These are phyloP conservation scores for Myripristis murdjan DNA, from an alignment of 2,797 vertebrate species.

Conservation along the genomic window DNA sequence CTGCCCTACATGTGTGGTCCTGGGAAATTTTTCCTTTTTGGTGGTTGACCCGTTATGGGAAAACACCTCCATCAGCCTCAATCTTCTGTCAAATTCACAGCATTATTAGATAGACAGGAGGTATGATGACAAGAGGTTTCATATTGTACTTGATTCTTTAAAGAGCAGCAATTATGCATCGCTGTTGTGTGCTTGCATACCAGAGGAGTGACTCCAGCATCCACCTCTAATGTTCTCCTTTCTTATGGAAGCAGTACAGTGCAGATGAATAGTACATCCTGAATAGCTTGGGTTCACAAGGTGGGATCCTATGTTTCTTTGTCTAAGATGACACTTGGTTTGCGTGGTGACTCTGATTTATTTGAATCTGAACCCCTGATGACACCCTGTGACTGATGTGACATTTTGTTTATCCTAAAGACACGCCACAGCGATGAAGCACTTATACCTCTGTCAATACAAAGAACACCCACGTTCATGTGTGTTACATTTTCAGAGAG, in stretches of 20 bases:
- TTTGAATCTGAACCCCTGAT: constrained; percentile 19
- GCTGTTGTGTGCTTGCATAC: neutral
- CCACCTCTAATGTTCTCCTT: neutral
- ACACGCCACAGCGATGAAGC: constrained; percentile 35
- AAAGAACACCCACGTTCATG: constrained; percentile 25
- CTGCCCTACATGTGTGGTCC: neutral
- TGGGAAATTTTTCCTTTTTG: neutral
- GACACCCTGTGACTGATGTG: constrained; percentile 34
- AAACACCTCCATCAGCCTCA: constrained; percentile 15
- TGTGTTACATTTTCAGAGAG: constrained; percentile 1
- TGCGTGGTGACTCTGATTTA: constrained; percentile 25
- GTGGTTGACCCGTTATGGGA: constrained; percentile 12
- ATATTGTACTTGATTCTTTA: constrained; percentile 11
- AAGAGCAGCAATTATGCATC: neutral
- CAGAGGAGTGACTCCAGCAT: constrained; percentile 4
- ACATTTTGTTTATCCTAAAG: constrained; percentile 31
- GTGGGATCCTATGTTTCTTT: constrained; percentile 3
- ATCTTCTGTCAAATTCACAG: constrained; percentile 11
- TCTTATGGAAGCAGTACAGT: no score
- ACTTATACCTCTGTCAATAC: constrained; percentile 41
- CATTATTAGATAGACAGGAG: neutral
- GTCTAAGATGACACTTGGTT: neutral
- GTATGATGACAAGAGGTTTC: constrained; percentile 2
- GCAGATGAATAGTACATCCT: neutral
- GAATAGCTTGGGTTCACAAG: neutral